Base-by-base conservation (phyloP, 2,888 invertebrate genomes). In the Gryllus longicercus region DNA sequence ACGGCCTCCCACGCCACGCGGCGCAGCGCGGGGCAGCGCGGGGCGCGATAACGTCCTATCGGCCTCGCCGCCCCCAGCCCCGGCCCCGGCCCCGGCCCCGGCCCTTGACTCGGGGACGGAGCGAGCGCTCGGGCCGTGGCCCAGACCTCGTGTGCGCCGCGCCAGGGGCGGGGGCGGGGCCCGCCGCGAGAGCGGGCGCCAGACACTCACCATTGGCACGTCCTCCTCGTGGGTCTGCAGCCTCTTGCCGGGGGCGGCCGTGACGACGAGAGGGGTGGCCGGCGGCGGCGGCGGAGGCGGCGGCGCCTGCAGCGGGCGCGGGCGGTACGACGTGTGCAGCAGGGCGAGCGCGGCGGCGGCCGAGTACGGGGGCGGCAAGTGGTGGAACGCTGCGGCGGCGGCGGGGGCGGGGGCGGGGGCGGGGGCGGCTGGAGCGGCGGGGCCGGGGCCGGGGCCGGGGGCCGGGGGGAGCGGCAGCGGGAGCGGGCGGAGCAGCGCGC, bases 171-270 rank as follows among this genome's bases (percentile, higher is more conserved):
- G 38, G 38, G 38, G 38, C 21, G 21, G 21, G 21, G 21, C 21
- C 8, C 38, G 38, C 38, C 5, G 38, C 8, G 38, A 38, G 38
- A 38, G 38, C 38, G 38, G 79, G 38, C 50, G 74, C 50, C 38
- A 77, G 23, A 74, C 74, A 74, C 82, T 82, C 81, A 82, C 82
- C 82, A 82, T 82, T 77, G 80, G 79, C 25, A 79, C 82, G 79
- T 78, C 76, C 74, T 81, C 80, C 76, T 78, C 81, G 63, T 79
- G 79, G 76, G 80, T 80, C 78, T 79, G 82, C 77, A 82, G 80
- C 38, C 82, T 79, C 77, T 82, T 82, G 63, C 76, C 79, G 50
- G 82, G 79, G 80, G 81, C 74, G 77, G 81, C 79, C 76, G 81
- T 79, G 76, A 79, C 81, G 79, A 80, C 77, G 25, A 80, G 77